Percentiles rank a stretch among this genome's conserved stretches.
Conservation (phyloP, 1,140 invertebrate species). For the Drosophila teissieri region DNA sequence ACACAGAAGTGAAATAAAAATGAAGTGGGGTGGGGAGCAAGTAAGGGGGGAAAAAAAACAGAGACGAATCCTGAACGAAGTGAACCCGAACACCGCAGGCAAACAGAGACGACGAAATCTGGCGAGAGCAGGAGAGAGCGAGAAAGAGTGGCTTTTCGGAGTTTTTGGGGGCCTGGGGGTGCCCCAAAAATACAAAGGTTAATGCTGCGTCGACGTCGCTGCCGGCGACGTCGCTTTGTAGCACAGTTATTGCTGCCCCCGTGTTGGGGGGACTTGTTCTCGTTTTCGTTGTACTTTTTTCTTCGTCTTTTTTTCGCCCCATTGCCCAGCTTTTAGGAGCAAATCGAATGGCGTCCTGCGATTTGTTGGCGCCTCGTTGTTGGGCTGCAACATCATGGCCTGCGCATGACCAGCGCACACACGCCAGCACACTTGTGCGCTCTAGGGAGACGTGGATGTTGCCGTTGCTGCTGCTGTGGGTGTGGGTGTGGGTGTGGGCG, state of each 20-base stretch:
- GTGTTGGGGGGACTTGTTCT: not conserved
- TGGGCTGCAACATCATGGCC: constrained; percentile 39
- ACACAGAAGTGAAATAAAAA: constrained; percentile 9
- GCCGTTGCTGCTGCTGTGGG: constrained; percentile 4
- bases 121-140: constrained; percentile 10
- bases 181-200: constrained; percentile 35
- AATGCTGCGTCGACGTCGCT: constrained; percentile 44
- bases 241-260: constrained; percentile 54
- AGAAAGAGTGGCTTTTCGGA: constrained; percentile 18
- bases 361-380: constrained; percentile 64
- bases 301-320: constrained; percentile 3
- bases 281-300: not conserved
- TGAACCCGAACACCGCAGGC: constrained; percentile 5
- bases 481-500: constrained; percentile 6
- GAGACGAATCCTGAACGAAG: constrained; percentile 34
- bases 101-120: not conserved
- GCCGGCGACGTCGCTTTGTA: constrained; percentile 43
- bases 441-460: constrained; percentile 51
- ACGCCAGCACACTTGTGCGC: constrained; percentile 20
- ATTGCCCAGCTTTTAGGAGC: constrained; percentile 58
- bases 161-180: constrained; percentile 32
- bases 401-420: constrained; percentile 72
- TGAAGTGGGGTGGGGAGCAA: constrained; percentile 15
- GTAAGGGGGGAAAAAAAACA: constrained; percentile 10
- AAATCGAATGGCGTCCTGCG: constrained; percentile 66